These are phyloP conservation scores for Mylabris sibirica DNA, from an alignment of 2,888 invertebrate species.

Conservation along the genomic window DNA sequence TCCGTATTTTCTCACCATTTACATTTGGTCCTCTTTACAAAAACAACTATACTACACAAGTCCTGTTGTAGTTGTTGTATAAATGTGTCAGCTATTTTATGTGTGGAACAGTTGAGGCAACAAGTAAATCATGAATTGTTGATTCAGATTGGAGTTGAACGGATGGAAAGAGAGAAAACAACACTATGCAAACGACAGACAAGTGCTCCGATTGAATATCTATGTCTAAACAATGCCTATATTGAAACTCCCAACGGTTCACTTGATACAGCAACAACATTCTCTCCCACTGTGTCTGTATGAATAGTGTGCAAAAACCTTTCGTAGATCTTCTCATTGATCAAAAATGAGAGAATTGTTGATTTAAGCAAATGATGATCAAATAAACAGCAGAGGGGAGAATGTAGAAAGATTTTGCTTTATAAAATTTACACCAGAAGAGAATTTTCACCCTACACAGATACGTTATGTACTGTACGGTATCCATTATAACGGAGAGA, in stretches of 20 bases:
- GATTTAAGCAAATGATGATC: not conserved
- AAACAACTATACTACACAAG: conserved; percentile 21
- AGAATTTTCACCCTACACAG: too few species aligned
- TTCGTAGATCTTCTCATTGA: not conserved
- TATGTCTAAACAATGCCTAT: conserved; percentile 50
- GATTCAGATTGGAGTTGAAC: conserved; percentile 41
- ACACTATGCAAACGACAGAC: conserved; percentile 52
- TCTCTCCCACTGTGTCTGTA: not conserved
- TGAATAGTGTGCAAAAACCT: not conserved
- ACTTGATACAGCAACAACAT: conserved; percentile 4
- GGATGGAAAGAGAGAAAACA: conserved; percentile 27
- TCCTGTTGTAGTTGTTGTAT: conserved; percentile 17
- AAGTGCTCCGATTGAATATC: conserved; percentile 52
- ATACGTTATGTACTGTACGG: too few species aligned
- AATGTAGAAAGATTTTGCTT: not conserved
- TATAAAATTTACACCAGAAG: not conserved
- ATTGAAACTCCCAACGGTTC: conserved; percentile 17
- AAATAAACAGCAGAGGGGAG: not conserved
- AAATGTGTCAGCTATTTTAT: conserved; percentile 32
- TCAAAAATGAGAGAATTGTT: not conserved
- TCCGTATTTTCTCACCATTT: conserved; percentile 33
- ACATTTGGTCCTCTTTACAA: conserved; percentile 28
- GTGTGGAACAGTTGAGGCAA: conserved; percentile 42
- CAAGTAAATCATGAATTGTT: conserved; percentile 53
- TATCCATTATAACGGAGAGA: too few species aligned